Percentiles rank a stretch among this genome's conserved stretches.
phyloP scores from a whole-genome alignment of 1,140 invertebrate genomes.

The Temnothorax longispinosus region DNA sequence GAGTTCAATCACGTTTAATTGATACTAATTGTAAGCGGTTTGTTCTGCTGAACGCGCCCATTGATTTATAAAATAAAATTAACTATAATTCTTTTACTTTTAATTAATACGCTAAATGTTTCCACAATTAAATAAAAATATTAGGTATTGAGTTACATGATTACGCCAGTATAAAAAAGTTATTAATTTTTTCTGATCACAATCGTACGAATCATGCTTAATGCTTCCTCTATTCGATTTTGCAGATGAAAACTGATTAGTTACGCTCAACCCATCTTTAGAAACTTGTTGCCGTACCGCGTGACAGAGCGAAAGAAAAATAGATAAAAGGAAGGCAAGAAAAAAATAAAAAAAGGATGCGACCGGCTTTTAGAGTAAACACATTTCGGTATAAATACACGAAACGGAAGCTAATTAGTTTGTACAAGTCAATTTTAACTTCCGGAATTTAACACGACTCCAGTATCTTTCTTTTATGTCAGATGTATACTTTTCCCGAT shows the following conservation, averaged over 20 bases:
- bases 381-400: conserved; percentile 63
- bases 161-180: neutral
- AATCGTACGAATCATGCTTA: neutral
- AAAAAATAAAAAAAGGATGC: conserved; percentile 42
- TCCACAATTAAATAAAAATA: neutral
- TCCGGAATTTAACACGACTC: neutral
- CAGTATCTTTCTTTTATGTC: neutral
- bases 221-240: neutral
- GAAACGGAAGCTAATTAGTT: conserved; percentile 78
- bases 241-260: neutral
- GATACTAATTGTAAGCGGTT: no score
- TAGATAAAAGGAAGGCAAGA: neutral
- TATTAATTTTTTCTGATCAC: neutral
- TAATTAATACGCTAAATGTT: neutral
- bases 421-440: conserved; percentile 70
- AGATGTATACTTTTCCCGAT: conserved; percentile 4
- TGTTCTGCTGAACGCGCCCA: no score
- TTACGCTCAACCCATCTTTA: neutral
- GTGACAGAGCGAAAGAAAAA: conserved; percentile 3
- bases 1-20: no score
- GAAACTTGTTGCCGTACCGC: neutral
- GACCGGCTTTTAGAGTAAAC: conserved; percentile 1
- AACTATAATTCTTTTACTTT: neutral
- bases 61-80: neutral
- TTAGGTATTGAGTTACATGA: neutral